Conservation (phyloP, 2,888 invertebrate species). For the Villa cingulata region DNA sequence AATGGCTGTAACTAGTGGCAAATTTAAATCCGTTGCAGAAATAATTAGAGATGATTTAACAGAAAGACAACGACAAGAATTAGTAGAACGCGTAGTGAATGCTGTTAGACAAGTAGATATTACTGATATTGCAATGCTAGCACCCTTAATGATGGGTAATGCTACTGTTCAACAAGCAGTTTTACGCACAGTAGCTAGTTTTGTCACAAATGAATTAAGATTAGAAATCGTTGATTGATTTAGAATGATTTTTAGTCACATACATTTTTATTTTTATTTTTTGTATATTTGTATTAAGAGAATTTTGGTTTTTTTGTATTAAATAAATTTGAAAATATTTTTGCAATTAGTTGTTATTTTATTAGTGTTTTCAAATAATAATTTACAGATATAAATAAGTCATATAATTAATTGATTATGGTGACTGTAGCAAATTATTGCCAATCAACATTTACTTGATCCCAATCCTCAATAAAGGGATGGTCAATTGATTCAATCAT, state of each 20-base stretch:
- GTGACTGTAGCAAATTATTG: too few relatives aligned
- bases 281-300: too few relatives aligned
- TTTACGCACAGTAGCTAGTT: slow-evolving; percentile 24
- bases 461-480: slow-evolving; percentile 74
- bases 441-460: slow-evolving; percentile 73
- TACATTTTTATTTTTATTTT: too few relatives aligned
- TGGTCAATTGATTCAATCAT: slow-evolving; percentile 85
- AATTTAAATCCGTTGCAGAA: slow-evolving; percentile 29
- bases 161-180: slow-evolving; percentile 25
- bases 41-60: slow-evolving; percentile 31
- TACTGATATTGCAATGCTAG: slow-evolving; percentile 25
- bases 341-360: too few relatives aligned
- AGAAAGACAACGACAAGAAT: slow-evolving; percentile 23
- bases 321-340: too few relatives aligned
- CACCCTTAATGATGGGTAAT: slow-evolving; percentile 27
- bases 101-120: slow-evolving; percentile 27
- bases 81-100: slow-evolving; percentile 24
- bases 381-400: too few relatives aligned
- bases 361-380: too few relatives aligned
- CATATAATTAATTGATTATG: too few relatives aligned
- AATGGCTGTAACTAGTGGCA: slow-evolving; percentile 28
- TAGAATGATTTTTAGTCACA: too few relatives aligned
- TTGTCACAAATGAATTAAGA: slow-evolving; percentile 28
- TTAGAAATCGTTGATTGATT: slow-evolving; percentile 28
- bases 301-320: too few relatives aligned